Conservation (phyloP, 2,888 invertebrate species). For the Acrobasis repandana region DNA sequence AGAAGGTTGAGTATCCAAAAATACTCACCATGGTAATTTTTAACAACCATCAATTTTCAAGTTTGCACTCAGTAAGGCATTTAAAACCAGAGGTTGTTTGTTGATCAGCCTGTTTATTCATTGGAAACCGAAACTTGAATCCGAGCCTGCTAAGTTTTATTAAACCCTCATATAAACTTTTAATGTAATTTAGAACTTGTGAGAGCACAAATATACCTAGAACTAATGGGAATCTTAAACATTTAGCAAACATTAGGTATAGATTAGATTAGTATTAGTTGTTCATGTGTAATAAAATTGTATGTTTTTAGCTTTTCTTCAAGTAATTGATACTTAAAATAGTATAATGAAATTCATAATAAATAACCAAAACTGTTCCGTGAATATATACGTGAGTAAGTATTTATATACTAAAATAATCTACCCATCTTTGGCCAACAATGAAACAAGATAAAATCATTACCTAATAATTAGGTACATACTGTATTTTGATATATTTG, state of each 20-base stretch:
- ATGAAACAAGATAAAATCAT: no score
- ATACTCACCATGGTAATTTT: no score
- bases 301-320: no score
- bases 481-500: no score
- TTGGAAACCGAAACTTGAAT: conserved; percentile 18
- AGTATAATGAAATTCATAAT: no score
- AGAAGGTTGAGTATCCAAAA: no score
- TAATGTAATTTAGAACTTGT: conserved; percentile 20
- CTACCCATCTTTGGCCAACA: no score
- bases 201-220: conserved; percentile 12
- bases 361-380: no score
- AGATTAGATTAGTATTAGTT: conserved; percentile 14
- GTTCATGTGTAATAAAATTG: neutral
- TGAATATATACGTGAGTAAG: no score
- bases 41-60: neutral
- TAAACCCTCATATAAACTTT: conserved; percentile 12
- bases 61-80: neutral
- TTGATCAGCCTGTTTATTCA: conserved; percentile 19
- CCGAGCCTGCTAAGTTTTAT: conserved; percentile 11
- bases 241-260: conserved; percentile 15
- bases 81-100: conserved; percentile 12
- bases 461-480: no score
- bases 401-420: no score
- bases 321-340: no score
- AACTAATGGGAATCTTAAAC: conserved; percentile 11